phyloP scores from a whole-genome alignment of 2,888 invertebrate species.

The Xestia c-nigrum region DNA sequence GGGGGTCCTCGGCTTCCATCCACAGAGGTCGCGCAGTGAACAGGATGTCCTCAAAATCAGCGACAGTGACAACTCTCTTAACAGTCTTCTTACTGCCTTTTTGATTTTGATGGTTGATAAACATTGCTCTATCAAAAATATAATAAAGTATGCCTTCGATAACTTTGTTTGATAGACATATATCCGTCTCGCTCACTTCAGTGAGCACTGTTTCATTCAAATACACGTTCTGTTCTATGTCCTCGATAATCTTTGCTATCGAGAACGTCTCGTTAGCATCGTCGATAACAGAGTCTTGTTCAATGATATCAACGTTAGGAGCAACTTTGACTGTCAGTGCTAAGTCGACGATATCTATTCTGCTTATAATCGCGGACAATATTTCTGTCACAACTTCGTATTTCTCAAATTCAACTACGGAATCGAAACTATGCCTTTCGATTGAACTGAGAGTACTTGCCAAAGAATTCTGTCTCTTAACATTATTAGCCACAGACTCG shows the following conservation, averaged over 20 bases:
- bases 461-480: constrained; percentile 67
- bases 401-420: constrained; percentile 86
- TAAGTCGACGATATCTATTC: constrained; percentile 69
- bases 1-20: constrained; percentile 53
- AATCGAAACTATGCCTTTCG: constrained; percentile 80
- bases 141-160: constrained; percentile 83
- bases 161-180: constrained; percentile 72
- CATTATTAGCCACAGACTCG: constrained; percentile 37
- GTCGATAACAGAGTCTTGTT: constrained; percentile 9
- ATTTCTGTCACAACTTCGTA: constrained; percentile 82
- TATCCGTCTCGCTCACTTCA: constrained; percentile 76
- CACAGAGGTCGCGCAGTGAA: constrained; percentile 78
- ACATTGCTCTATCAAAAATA: constrained; percentile 79
- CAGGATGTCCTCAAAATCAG: constrained; percentile 84
- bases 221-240: constrained; percentile 75
- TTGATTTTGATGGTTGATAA: constrained; percentile 63
- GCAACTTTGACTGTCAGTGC: constrained; percentile 13
- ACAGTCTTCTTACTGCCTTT: constrained; percentile 69
- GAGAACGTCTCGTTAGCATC: constrained; percentile 75
- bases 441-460: constrained; percentile 75
- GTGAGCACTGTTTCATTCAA: constrained; percentile 77
- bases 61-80: constrained; percentile 82
- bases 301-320: background rate
- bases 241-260: constrained; percentile 80
- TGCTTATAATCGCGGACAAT: constrained; percentile 74